phyloP scores from a whole-genome alignment of 2,888 invertebrate species.

The Scaptomyza parva region DNA sequence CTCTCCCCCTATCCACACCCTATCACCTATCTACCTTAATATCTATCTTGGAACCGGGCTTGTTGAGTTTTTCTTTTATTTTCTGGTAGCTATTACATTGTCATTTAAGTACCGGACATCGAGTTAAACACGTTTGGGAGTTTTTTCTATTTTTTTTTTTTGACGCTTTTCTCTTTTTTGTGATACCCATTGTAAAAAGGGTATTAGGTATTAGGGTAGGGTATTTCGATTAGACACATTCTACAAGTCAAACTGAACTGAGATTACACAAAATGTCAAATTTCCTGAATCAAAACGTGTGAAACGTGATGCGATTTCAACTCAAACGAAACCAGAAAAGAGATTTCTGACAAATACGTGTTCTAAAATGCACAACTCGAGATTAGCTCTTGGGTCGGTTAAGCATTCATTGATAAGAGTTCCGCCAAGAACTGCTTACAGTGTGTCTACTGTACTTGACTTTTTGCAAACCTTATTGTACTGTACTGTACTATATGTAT shows the following conservation, averaged over 20 bases:
- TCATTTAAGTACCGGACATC: slow-evolving; percentile 70
- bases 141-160: slow-evolving; percentile 1
- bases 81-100: slow-evolving; percentile 40
- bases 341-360: slow-evolving; percentile 26
- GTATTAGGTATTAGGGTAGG: no score
- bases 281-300: slow-evolving; percentile 22
- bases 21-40: background rate
- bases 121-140: slow-evolving; percentile 63
- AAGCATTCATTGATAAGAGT: background rate
- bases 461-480: background rate
- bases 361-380: slow-evolving; percentile 8
- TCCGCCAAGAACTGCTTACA: no score
- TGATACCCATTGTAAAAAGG: background rate
- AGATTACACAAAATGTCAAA: no score
- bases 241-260: no score
- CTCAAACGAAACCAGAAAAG: slow-evolving; percentile 10
- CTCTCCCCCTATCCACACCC: background rate
- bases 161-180: slow-evolving; percentile 46
- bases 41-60: no score
- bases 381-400: slow-evolving; percentile 10
- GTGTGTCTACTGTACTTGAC: background rate
- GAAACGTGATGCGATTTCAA: slow-evolving; percentile 59
- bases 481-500: no score
- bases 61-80: slow-evolving; percentile 50
- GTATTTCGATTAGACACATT: background rate